Evolutionary conservation across 1,140 invertebrate species (phyloP).

Genomic region (Probaryconus sp.): DNA sequence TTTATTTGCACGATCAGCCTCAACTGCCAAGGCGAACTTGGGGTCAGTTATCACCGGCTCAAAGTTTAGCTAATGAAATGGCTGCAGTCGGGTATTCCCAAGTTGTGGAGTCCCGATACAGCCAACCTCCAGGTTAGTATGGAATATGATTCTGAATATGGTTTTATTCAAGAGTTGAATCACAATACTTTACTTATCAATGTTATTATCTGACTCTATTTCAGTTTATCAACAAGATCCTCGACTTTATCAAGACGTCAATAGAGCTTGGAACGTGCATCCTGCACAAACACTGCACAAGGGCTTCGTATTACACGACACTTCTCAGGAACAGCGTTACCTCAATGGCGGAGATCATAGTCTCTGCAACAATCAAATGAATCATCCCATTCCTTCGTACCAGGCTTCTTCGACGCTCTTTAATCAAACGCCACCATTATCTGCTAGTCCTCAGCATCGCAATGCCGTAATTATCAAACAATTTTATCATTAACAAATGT

Average conservation of each 20-base stretch:
- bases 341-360: conserved; percentile 77
- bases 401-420: conserved; percentile 72
- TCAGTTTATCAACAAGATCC: conserved; percentile 74
- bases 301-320: conserved; percentile 76
- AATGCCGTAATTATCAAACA: conserved; percentile 70
- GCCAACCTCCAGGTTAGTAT: conserved; percentile 61
- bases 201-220: conserved; percentile 29
- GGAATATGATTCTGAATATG: neutral
- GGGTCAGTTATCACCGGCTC: conserved; percentile 82
- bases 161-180: conserved; percentile 1
- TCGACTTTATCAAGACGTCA: conserved; percentile 73
- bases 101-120: conserved; percentile 70
- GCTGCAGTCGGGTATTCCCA: conserved; percentile 73
- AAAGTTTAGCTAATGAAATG: conserved; percentile 76
- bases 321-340: conserved; percentile 75
- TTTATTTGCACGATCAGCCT: conserved; percentile 86
- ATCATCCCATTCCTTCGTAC: conserved; percentile 72
- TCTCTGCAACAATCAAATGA: conserved; percentile 77
- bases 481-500: neutral
- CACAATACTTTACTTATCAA: too few species aligned
- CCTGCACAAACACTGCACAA: conserved; percentile 67
- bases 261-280: conserved; percentile 72
- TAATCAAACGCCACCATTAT: conserved; percentile 76
- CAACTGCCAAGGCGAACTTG: conserved; percentile 84
- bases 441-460: conserved; percentile 78